Base-by-base conservation (phyloP, 2,113 vertebrate genomes). In the Lamprologus lemairii region DNA sequence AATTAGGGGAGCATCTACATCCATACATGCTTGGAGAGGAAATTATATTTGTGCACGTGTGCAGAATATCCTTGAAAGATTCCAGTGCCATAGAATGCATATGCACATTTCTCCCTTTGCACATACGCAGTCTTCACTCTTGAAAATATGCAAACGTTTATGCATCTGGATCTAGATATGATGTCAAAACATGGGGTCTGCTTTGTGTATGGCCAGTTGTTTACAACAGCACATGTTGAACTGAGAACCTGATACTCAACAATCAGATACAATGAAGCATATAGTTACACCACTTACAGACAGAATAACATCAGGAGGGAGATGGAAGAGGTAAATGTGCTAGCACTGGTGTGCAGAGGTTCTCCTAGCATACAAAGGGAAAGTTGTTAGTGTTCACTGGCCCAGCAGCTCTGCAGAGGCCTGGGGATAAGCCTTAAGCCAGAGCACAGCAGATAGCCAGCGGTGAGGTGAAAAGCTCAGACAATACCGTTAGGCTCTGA, bases 351-450 rank as follows among this genome's bases (percentile, higher is more conserved):
- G 84, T 37, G 31, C 60, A 82, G 54, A 81, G 86, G 55, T 87
- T 94, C 85, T 71, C 89, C 90, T 80, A 85, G 86, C 88, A 87
- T 88, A 93, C 87, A 94, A 94, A 94, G 83, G 85, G 63, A 87
- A 92, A 85, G 89, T 94, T 94, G 92, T 93, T 94, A 88, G 91
- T 93, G 93, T 87, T 93, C 91, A 90, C 82, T 87, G 90, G 93
- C 89, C 87, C 93, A 63, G 91, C 92, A 87, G 90, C 89, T 87
- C 87, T 85, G 89, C 71, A 90, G 91, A 95, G 88, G 91, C 92
- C 88, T 79, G 88, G 81, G 93, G 94, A 92, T 95, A 93, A 95
- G 94, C 95, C 93, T 89, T 88, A 87, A 92, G 94, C 93, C 89
- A 90, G 85, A 92, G 91, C 89, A 88, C 90, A 92, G 90, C 85